Conservation (phyloP, 2,888 invertebrate species). For the Acanthacorydalis orientalis region DNA sequence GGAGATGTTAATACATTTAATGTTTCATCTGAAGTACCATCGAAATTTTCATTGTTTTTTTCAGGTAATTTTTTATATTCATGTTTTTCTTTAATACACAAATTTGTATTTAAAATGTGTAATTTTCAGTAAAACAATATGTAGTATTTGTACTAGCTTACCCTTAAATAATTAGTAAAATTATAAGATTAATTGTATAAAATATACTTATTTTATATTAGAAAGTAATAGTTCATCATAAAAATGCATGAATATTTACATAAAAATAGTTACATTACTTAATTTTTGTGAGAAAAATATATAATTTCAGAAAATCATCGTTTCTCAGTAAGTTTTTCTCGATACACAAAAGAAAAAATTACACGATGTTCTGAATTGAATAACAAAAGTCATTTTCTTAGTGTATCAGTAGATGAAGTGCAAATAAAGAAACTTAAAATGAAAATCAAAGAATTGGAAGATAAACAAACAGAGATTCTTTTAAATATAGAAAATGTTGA, state of each 20-base stretch:
- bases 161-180: too few relatives aligned
- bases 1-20: constrained; percentile 45
- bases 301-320: constrained; percentile 33
- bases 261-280: too few relatives aligned
- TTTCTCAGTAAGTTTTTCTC: constrained; percentile 39
- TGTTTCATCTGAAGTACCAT: constrained; percentile 40
- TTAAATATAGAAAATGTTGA: too few relatives aligned
- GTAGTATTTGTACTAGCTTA: too few relatives aligned
- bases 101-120: too few relatives aligned
- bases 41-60: constrained; percentile 38
- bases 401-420: constrained; percentile 37
- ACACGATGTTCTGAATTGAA: constrained; percentile 36
- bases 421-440: constrained; percentile 25
- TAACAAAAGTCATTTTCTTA: constrained; percentile 32
- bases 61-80: constrained; percentile 33
- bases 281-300: neutral
- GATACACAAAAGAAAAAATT: constrained; percentile 44
- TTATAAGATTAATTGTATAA: too few relatives aligned
- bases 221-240: too few relatives aligned
- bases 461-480: neutral
- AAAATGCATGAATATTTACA: too few relatives aligned
- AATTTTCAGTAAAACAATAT: too few relatives aligned
- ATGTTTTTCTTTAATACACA: too few relatives aligned
- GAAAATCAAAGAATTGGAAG: constrained; percentile 15
- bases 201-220: too few relatives aligned